Evolutionary conservation across 2,797 vertebrate species (phyloP).

Genomic region (Aeoliscus strigatus): DNA sequence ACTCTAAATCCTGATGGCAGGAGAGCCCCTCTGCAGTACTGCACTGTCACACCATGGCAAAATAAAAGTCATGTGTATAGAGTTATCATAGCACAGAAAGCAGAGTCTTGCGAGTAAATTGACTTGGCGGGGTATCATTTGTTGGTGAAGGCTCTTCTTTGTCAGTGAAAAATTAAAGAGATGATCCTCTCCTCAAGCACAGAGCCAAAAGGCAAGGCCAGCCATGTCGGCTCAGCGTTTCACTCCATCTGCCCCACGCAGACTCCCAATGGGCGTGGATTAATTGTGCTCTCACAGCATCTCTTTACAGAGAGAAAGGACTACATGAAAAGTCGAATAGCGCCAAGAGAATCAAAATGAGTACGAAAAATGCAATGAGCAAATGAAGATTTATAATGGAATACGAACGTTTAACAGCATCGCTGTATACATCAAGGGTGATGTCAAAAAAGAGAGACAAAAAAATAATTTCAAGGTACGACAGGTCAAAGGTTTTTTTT

Average conservation of each 20-base stretch:
- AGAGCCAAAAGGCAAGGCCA: slow-evolving; percentile 55
- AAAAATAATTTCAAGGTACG: slow-evolving; percentile 46
- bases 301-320: not conserved
- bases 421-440: slow-evolving; percentile 26
- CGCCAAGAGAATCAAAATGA: slow-evolving; percentile 4
- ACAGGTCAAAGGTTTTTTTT: slow-evolving; percentile 39
- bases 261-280: slow-evolving; percentile 51
- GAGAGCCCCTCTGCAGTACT: slow-evolving; percentile 46
- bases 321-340: slow-evolving; percentile 9
- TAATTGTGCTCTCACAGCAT: slow-evolving; percentile 57
- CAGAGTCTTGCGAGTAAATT: slow-evolving; percentile 59
- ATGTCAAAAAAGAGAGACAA: slow-evolving; percentile 20
- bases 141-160: slow-evolving; percentile 45
- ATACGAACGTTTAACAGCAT: slow-evolving; percentile 2
- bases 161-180: slow-evolving; percentile 46
- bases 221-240: slow-evolving; percentile 50
- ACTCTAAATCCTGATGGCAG: slow-evolving; percentile 62
- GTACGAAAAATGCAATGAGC: not conserved
- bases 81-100: slow-evolving; percentile 57
- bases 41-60: slow-evolving; percentile 52
- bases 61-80: slow-evolving; percentile 65
- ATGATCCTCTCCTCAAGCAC: slow-evolving; percentile 56
- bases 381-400: not conserved
- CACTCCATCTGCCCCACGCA: slow-evolving; percentile 54
- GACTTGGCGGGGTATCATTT: slow-evolving; percentile 52